Conservation (phyloP, 1,140 invertebrate species). For the Nephila pilipes region DNA sequence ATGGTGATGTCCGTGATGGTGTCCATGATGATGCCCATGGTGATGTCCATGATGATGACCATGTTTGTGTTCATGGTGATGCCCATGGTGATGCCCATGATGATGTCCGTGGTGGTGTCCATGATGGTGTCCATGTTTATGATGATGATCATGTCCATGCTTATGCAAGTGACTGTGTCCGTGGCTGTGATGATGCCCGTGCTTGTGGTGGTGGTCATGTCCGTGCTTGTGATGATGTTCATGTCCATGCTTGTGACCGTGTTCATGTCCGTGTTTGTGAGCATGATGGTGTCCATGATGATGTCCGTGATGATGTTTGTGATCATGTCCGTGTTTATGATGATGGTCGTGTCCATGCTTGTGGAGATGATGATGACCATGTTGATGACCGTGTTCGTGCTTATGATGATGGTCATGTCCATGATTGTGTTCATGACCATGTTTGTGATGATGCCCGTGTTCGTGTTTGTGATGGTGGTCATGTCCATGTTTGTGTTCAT, state of each 20-base stretch:
- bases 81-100: neutral
- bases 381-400: conserved; percentile 36
- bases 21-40: neutral
- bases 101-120: no score
- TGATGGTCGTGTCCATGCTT: conserved; percentile 21
- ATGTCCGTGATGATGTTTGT: neutral
- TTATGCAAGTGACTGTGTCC: neutral
- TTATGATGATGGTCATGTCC: conserved; percentile 14
- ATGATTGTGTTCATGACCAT: conserved; percentile 33
- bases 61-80: neutral
- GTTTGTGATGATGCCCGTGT: conserved; percentile 16
- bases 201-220: neutral
- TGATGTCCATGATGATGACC: neutral
- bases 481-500: conserved; percentile 36
- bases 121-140: conserved; percentile 34
- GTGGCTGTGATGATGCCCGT: neutral
- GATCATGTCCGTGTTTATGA: neutral
- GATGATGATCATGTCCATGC: neutral
- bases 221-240: conserved; percentile 5
- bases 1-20: neutral
- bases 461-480: conserved; percentile 28
- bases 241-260: conserved; percentile 6
- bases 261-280: conserved; percentile 27
- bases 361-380: conserved; percentile 44
- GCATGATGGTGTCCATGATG: conserved; percentile 1